Evolutionary conservation across 1,140 invertebrate genomes (phyloP).

Genomic region (Macrotrachela quadricornifera): DNA sequence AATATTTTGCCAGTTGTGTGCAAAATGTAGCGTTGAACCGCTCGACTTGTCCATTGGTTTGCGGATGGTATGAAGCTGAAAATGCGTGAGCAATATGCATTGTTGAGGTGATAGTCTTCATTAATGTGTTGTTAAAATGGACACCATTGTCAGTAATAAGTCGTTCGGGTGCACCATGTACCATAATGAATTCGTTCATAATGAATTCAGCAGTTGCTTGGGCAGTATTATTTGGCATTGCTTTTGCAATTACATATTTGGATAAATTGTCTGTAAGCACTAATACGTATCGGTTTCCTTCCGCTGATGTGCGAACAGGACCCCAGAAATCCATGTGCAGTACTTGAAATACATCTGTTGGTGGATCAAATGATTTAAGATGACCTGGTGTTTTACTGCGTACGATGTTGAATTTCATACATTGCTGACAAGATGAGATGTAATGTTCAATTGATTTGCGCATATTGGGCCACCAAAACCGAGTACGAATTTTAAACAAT

Average conservation of each 20-base stretch:
- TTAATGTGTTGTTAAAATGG: background rate
- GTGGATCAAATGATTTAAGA: too few relatives aligned
- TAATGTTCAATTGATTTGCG: too few relatives aligned
- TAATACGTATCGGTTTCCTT: background rate
- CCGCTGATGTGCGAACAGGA: background rate
- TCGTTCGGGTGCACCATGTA: background rate
- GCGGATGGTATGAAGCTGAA: background rate
- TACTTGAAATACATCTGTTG: too few relatives aligned
- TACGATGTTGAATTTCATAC: too few relatives aligned
- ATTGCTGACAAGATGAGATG: too few relatives aligned
- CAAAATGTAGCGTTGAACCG: background rate
- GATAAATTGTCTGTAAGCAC: background rate
- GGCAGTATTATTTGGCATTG: background rate
- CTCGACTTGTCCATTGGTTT: background rate
- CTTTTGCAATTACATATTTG: background rate
- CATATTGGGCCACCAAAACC: too few relatives aligned
- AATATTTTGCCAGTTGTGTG: background rate
- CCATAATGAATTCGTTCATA: background rate
- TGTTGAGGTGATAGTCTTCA: background rate
- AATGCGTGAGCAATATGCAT: background rate
- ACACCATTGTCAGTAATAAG: background rate
- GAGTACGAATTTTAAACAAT: too few relatives aligned
- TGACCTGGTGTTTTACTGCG: too few relatives aligned
- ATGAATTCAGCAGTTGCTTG: background rate
- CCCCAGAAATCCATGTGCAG: background rate